A percentile compares a stretch with the other conserved stretches of the same genome.
Conservation (phyloP, 2,797 vertebrate species). For the Kryptolebias ocellatus region DNA sequence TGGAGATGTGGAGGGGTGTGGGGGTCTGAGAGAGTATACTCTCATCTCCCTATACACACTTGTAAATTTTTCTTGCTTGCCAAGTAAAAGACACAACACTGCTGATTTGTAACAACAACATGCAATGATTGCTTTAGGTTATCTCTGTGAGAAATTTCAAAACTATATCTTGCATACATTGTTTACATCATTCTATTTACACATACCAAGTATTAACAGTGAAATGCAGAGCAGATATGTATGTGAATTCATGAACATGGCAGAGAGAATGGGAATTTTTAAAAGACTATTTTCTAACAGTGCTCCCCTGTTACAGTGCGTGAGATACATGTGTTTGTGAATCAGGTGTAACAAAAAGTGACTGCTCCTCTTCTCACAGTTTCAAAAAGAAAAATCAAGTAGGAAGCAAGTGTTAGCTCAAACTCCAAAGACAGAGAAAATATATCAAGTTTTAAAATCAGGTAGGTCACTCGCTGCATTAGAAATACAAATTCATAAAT, state of each 20-base stretch:
- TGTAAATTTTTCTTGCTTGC: slow-evolving; percentile 41
- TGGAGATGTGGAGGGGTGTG: slow-evolving; percentile 14
- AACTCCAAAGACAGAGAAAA: too few species aligned
- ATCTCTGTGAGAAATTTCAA: neutral
- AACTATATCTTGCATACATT: too few species aligned
- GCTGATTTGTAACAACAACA: slow-evolving; percentile 24
- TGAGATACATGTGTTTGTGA: neutral
- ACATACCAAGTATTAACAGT: neutral
- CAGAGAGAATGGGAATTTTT: neutral
- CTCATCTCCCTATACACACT: slow-evolving; percentile 48
- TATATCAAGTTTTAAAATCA: too few species aligned
- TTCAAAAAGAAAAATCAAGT: neutral
- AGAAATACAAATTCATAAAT: too few species aligned
- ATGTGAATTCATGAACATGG: neutral
- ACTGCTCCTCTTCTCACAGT: neutral
- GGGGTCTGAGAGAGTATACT: slow-evolving; percentile 37
- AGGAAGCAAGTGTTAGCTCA: neutral
- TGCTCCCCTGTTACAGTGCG: neutral
- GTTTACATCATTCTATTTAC: too few species aligned
- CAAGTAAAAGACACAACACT: slow-evolving; percentile 19
- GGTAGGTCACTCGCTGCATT: too few species aligned
- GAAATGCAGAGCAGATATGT: neutral
- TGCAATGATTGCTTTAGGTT: neutral
- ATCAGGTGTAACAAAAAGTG: neutral
- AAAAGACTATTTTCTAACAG: neutral